Evolutionary conservation across 2,888 invertebrate genomes (phyloP).

Genomic region (Microctonus hyperodae): DNA sequence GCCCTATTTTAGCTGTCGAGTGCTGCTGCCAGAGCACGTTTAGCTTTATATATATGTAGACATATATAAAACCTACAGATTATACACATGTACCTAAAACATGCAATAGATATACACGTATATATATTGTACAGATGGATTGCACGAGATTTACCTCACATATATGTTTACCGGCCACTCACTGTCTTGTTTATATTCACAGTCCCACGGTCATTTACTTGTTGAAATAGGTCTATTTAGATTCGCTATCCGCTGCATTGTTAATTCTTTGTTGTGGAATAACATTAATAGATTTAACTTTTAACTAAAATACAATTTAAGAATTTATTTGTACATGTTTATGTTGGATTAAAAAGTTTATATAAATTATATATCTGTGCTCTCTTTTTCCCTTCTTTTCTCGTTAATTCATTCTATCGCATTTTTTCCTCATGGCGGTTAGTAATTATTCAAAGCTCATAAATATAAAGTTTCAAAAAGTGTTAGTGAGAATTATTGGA

Average conservation of each 20-base stretch:
- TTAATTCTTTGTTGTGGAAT: neutral
- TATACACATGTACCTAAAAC: too few species aligned
- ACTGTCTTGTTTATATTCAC: neutral
- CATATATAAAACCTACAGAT: too few species aligned
- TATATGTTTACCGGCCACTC: neutral
- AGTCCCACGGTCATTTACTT: neutral
- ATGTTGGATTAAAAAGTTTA: too few species aligned
- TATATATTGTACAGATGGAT: neutral
- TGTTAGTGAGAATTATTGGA: too few species aligned
- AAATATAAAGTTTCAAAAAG: too few species aligned
- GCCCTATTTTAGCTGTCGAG: constrained; percentile 25
- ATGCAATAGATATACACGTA: too few species aligned
- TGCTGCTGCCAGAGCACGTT: neutral
- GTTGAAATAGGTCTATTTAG: neutral
- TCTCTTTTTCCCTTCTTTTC: too few species aligned
- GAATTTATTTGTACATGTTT: neutral
- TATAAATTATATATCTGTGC: too few species aligned
- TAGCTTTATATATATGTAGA: neutral
- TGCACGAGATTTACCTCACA: neutral
- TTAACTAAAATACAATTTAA: neutral
- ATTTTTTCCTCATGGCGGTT: too few species aligned
- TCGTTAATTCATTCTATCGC: too few species aligned
- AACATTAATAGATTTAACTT: neutral
- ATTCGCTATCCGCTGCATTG: neutral
- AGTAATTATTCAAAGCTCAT: too few species aligned